Evolutionary conservation across 1,140 invertebrate genomes (phyloP).

Genomic region (Fopius arisanus): DNA sequence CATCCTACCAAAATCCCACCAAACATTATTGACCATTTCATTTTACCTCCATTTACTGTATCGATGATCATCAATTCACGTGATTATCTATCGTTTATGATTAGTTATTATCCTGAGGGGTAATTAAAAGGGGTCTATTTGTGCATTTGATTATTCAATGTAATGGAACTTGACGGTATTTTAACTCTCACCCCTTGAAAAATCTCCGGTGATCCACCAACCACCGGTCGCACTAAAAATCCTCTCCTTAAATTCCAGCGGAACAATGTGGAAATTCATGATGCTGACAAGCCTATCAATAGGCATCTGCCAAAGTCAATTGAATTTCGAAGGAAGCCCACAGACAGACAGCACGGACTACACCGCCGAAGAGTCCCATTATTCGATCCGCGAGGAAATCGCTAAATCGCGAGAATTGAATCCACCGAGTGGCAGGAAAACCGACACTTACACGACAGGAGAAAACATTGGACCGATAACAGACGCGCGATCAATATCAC

Average conservation of each 20-base stretch:
- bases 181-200: no score
- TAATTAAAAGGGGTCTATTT: neutral
- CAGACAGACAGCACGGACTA: constrained; percentile 57
- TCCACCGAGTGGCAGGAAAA: neutral
- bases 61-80: neutral
- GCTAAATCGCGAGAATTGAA: constrained; percentile 15
- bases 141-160: neutral
- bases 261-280: constrained; percentile 26
- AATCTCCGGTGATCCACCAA: no score
- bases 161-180: no score
- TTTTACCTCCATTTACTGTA: constrained; percentile 4
- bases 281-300: constrained; percentile 32
- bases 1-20: constrained; percentile 6
- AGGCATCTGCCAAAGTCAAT: constrained; percentile 40
- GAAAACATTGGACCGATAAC: constrained; percentile 11
- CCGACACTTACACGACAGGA: neutral
- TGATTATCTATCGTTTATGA: neutral
- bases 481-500: neutral
- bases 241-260: constrained; percentile 28
- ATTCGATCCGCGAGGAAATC: constrained; percentile 30
- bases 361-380: constrained; percentile 52
- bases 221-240: no score
- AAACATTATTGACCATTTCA: constrained; percentile 12
- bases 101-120: neutral
- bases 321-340: constrained; percentile 59